A percentile compares a stretch with the other conserved stretches of the same genome.
Evolutionary conservation across 2,797 vertebrate genomes (phyloP).

Genomic region (Ataeniobius toweri): DNA sequence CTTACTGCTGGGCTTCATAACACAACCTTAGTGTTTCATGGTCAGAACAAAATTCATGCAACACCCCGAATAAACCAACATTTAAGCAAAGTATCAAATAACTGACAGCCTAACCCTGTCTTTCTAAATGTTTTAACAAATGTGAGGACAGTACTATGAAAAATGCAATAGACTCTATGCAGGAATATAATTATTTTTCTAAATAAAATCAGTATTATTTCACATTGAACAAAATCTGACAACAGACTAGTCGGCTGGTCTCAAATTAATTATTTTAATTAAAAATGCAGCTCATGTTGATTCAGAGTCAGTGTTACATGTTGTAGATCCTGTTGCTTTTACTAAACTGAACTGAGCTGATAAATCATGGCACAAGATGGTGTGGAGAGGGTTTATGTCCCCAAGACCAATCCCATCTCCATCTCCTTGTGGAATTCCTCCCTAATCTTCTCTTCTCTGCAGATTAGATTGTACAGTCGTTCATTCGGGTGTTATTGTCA

Average conservation of each 20-base stretch:
- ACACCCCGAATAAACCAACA: constrained; percentile 2
- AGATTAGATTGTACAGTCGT: constrained; percentile 75
- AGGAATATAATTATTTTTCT: background rate
- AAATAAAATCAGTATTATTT: background rate
- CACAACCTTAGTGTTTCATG: constrained; percentile 3
- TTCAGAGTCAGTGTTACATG: constrained; percentile 4
- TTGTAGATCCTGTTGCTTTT: constrained; percentile 40
- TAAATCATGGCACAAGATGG: constrained; percentile 72
- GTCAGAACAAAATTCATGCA: background rate
- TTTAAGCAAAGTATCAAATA: background rate
- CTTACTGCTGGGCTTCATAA: background rate
- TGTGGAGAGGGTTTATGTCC: constrained; percentile 61
- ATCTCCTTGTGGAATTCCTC: constrained; percentile 75
- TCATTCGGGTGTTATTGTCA: constrained; percentile 69
- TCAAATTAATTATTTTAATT: background rate
- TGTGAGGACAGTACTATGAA: background rate
- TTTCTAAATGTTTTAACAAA: background rate
- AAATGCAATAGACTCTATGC: background rate
- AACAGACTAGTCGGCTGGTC: background rate
- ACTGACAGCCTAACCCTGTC: background rate
- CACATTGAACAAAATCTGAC: background rate
- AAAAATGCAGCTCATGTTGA: background rate
- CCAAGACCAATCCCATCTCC: constrained; percentile 71
- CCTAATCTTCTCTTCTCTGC: constrained; percentile 75
- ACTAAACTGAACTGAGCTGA: constrained; percentile 49